These are phyloP conservation scores for Aphaenogaster floridana DNA, from an alignment of 1,140 invertebrate genomes.

Conservation along the genomic window DNA sequence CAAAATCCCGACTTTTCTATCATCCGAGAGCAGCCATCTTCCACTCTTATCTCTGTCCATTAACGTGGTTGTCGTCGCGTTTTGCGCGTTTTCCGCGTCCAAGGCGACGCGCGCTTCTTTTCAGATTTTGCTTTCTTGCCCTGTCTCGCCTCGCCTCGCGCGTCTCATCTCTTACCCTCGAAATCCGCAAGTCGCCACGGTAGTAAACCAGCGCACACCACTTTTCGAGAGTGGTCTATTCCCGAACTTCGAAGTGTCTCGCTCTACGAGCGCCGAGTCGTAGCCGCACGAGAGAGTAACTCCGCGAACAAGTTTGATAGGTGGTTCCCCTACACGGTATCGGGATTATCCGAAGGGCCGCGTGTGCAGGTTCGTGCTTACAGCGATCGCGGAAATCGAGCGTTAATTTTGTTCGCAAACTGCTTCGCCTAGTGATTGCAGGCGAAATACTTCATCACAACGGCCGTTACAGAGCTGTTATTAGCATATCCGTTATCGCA, in stretches of 20 bases:
- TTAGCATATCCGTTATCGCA: constrained; percentile 4
- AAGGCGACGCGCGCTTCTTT: background rate
- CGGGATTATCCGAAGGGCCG: constrained; percentile 65
- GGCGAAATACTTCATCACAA: constrained; percentile 21
- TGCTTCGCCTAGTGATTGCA: constrained; percentile 23
- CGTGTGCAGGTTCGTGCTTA: constrained; percentile 45
- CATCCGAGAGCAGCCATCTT: constrained; percentile 14
- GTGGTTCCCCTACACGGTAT: constrained; percentile 50
- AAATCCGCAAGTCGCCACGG: constrained; percentile 4
- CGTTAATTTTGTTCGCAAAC: constrained; percentile 61
- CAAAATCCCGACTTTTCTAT: constrained; percentile 41
- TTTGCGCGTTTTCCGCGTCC: background rate
- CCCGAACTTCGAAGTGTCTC: constrained; percentile 61
- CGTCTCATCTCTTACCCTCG: background rate
- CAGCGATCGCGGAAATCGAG: constrained; percentile 54
- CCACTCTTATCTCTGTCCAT: constrained; percentile 26
- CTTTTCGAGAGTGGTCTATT: constrained; percentile 48
- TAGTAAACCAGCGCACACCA: constrained; percentile 51
- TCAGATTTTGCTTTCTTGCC: background rate
- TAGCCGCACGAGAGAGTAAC: constrained; percentile 49
- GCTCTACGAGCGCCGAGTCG: constrained; percentile 36
- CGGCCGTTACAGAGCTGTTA: constrained; percentile 11
- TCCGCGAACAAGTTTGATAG: constrained; percentile 63
- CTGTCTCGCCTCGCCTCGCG: background rate
- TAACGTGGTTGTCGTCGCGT: constrained; percentile 8